These are phyloP conservation scores for Drosophila hamatofila DNA, from an alignment of 2,888 invertebrate genomes.

Conservation along the genomic window DNA sequence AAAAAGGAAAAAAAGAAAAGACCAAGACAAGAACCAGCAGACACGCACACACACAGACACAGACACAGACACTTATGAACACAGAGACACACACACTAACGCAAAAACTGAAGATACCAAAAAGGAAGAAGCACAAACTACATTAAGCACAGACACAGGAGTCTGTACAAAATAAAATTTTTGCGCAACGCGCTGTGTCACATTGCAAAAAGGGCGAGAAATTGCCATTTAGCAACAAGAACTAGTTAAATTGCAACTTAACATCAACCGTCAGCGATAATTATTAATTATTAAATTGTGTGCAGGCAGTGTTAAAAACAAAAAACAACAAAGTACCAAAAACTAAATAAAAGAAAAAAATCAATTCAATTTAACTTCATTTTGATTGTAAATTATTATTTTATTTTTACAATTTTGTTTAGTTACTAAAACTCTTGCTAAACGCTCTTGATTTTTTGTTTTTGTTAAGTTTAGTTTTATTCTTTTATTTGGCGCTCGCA, in stretches of 20 bases:
- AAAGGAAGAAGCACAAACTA: conserved; percentile 64
- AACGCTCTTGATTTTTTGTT: neutral
- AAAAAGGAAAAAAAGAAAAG: conserved; percentile 29
- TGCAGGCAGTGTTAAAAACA: neutral
- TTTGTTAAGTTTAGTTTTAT: neutral
- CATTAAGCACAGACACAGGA: conserved; percentile 59
- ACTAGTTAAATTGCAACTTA: neutral
- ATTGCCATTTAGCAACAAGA: conserved; percentile 12
- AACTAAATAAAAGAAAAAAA: conserved; percentile 2
- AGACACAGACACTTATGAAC: conserved; percentile 1
- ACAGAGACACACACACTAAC: conserved; percentile 10
- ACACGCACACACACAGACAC: conserved; percentile 21
- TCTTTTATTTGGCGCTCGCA: conserved; percentile 26
- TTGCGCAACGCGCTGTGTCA: conserved; percentile 57
- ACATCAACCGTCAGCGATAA: neutral
- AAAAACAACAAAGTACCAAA: neutral
- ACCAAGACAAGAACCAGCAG: conserved; percentile 49
- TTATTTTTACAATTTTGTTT: neutral
- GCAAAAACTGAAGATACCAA: conserved; percentile 53
- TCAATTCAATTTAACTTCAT: conserved; percentile 12
- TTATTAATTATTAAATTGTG: conserved; percentile 15
- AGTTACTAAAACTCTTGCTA: neutral
- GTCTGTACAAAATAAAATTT: conserved; percentile 63
- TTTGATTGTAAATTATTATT: neutral
- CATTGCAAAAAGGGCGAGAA: conserved; percentile 37